A percentile compares a stretch with the other conserved stretches of the same genome.
Conservation (phyloP, 2,797 vertebrate species). For the Chelonia mydas region DNA sequence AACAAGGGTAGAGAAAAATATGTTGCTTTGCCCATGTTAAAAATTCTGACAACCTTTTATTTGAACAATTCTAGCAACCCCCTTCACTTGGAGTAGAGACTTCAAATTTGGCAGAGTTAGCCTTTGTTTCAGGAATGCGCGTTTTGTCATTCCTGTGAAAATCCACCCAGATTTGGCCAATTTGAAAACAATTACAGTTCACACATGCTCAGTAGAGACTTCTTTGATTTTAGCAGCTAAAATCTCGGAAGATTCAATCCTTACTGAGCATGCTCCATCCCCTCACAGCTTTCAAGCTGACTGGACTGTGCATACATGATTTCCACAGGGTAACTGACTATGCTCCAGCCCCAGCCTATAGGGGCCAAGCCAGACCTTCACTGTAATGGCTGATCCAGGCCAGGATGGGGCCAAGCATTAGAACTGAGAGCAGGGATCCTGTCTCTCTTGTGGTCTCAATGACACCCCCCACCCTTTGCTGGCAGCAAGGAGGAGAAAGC, state of each 20-base stretch:
- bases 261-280: neutral
- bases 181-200: neutral
- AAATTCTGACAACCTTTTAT: neutral
- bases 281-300: neutral
- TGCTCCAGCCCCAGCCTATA: rapidly evolving
- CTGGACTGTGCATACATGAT: too few relatives aligned
- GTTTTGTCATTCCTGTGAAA: neutral
- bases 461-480: too few relatives aligned
- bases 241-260: neutral
- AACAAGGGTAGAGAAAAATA: neutral
- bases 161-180: neutral
- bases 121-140: neutral
- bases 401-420: rapidly evolving
- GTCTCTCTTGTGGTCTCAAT: neutral
- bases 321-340: rapidly evolving
- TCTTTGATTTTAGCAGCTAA: neutral
- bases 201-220: neutral
- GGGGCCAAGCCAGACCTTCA: rapidly evolving
- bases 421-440: neutral
- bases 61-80: neutral
- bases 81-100: neutral
- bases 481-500: too few relatives aligned
- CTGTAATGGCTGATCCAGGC: rapidly evolving
- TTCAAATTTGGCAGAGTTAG: neutral
- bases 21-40: neutral